phyloP scores from a whole-genome alignment of 2,888 invertebrate species.

The Pelosia muscerda region DNA sequence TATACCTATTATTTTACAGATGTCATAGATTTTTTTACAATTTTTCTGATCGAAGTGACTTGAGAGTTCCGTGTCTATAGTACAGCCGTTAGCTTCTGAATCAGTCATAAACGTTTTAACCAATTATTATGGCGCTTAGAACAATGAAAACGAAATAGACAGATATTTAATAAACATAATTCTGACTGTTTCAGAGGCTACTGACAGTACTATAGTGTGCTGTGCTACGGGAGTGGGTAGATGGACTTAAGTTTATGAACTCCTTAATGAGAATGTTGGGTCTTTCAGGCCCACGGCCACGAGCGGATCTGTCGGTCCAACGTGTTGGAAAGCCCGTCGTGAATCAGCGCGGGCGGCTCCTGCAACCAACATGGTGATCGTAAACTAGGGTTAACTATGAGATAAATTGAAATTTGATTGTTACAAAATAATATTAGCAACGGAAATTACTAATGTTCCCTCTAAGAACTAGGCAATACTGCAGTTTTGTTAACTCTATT shows the following conservation, averaged over 20 bases:
- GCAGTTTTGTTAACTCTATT: no score
- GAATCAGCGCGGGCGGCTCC: slow-evolving; percentile 63
- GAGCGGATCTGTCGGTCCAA: slow-evolving; percentile 64
- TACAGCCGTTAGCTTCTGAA: not conserved
- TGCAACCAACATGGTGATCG: slow-evolving; percentile 33
- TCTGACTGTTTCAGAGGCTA: slow-evolving; percentile 7
- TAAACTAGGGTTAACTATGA: no score
- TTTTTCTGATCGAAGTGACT: not conserved
- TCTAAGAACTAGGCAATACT: no score
- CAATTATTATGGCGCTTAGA: no score
- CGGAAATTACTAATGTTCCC: no score
- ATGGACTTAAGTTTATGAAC: no score
- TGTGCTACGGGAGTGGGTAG: not conserved
- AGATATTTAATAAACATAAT: no score
- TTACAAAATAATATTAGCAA: no score
- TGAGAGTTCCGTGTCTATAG: not conserved
- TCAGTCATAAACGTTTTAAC: not conserved
- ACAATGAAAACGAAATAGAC: no score
- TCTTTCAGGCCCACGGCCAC: slow-evolving; percentile 69
- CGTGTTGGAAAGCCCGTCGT: slow-evolving; percentile 73
- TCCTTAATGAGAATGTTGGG: not conserved
- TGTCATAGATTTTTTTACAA: not conserved
- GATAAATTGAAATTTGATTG: no score
- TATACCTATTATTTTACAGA: no score
- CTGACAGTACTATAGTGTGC: slow-evolving; percentile 8